These are phyloP conservation scores for Chelon labrosus DNA, from an alignment of 2,797 vertebrate species.

Conservation along the genomic window DNA sequence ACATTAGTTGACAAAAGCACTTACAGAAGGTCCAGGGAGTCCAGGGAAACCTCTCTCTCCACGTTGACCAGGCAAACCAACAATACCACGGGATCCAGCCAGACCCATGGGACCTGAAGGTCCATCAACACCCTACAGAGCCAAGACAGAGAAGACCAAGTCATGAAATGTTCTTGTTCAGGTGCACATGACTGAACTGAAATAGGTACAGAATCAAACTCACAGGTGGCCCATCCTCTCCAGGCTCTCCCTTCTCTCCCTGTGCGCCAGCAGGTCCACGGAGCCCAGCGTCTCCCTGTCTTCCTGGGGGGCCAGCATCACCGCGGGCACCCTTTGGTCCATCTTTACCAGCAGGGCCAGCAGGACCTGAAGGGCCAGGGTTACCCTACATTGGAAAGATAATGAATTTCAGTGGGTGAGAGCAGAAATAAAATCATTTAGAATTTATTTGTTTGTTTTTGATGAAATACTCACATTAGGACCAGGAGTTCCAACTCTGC, in stretches of 20 bases:
- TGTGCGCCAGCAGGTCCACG: constrained; percentile 88
- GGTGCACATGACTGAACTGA: not conserved
- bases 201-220: constrained; percentile 50
- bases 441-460: not conserved
- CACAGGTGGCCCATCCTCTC: constrained; percentile 90
- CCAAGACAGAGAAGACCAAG: constrained; percentile 6
- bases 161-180: constrained; percentile 1
- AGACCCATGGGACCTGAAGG: constrained; percentile 92
- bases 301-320: constrained; percentile 88
- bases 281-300: constrained; percentile 91
- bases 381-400: constrained; percentile 87
- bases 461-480: constrained; percentile 89
- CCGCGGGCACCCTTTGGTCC: constrained; percentile 95
- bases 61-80: constrained; percentile 96
- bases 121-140: constrained; percentile 89
- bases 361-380: constrained; percentile 90
- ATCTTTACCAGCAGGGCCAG: constrained; percentile 92
- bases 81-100: constrained; percentile 94
- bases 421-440: constrained; percentile 1
- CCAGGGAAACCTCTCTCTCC: constrained; percentile 97
- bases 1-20: constrained; percentile 55
- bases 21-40: constrained; percentile 94
- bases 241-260: constrained; percentile 95
- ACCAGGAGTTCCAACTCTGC: constrained; percentile 94
- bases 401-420: not conserved